Conservation (phyloP, 2,888 invertebrate species). For the Cybosia mesomella region DNA sequence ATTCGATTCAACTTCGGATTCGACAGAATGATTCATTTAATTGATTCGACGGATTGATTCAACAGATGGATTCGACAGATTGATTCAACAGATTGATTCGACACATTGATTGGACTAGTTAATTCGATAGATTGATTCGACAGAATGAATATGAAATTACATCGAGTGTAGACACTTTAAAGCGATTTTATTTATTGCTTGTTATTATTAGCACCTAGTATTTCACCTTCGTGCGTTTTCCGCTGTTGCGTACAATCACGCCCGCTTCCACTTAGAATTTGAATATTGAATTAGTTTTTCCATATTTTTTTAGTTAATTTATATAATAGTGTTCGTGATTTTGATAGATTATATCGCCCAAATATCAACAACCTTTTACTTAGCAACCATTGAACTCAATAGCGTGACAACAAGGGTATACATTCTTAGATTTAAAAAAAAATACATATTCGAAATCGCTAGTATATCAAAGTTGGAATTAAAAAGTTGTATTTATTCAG, state of each 20-base stretch:
- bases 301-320: not conserved
- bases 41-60: too few species aligned
- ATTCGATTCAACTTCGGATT: too few species aligned
- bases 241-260: too few species aligned
- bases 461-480: not conserved
- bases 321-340: slow-evolving; percentile 18
- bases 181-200: too few species aligned
- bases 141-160: not conserved
- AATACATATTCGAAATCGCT: not conserved
- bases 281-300: not conserved
- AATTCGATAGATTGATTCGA: too few species aligned
- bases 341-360: slow-evolving; percentile 19
- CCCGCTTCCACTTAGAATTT: too few species aligned
- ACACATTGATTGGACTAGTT: too few species aligned
- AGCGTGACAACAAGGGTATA: not conserved
- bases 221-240: too few species aligned
- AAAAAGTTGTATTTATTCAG: too few species aligned
- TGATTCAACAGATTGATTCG: not conserved
- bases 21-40: too few species aligned
- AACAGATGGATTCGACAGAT: not conserved
- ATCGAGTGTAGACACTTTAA: too few species aligned
- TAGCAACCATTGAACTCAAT: not conserved
- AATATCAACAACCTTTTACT: slow-evolving; percentile 19
- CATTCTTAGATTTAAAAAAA: not conserved
- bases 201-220: too few species aligned